Conservation (phyloP, 2,888 invertebrate species). For the Nomada flava region DNA sequence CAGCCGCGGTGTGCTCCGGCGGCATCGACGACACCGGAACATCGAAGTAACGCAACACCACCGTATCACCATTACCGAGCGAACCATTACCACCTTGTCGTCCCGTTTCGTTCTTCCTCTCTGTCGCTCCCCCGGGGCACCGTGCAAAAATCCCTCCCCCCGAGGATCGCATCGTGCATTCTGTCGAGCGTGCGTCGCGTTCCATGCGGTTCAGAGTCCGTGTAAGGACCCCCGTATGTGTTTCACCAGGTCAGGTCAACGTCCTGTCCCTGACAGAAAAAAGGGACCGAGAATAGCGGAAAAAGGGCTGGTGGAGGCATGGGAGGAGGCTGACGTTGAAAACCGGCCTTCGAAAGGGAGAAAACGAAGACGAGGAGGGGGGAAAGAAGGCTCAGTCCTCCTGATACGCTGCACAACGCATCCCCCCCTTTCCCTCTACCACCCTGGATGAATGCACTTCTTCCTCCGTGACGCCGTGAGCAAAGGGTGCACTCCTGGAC, state of each 20-base stretch:
- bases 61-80: constrained; percentile 31
- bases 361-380: constrained; percentile 37
- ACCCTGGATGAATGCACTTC: constrained; percentile 73
- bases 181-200: constrained; percentile 67
- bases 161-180: constrained; percentile 76
- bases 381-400: constrained; percentile 75
- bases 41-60: constrained; percentile 49
- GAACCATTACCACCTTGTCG: constrained; percentile 43
- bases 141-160: constrained; percentile 77
- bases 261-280: constrained; percentile 77
- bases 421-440: constrained; percentile 19
- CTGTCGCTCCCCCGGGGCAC: constrained; percentile 61
- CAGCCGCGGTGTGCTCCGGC: constrained; percentile 14
- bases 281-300: constrained; percentile 56
- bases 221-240: constrained; percentile 81
- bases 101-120: constrained; percentile 46
- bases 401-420: constrained; percentile 74
- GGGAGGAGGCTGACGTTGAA: constrained; percentile 47
- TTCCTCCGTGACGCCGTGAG: constrained; percentile 67
- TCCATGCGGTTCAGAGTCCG: constrained; percentile 67
- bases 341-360: constrained; percentile 49
- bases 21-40: constrained; percentile 19
- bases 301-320: constrained; percentile 11
- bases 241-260: constrained; percentile 85
- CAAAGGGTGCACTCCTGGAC: constrained; percentile 64